Percentiles rank a stretch among this genome's conserved stretches.
phyloP scores from a whole-genome alignment of 2,888 invertebrate genomes.

The Polydrusus pterygomalis region DNA sequence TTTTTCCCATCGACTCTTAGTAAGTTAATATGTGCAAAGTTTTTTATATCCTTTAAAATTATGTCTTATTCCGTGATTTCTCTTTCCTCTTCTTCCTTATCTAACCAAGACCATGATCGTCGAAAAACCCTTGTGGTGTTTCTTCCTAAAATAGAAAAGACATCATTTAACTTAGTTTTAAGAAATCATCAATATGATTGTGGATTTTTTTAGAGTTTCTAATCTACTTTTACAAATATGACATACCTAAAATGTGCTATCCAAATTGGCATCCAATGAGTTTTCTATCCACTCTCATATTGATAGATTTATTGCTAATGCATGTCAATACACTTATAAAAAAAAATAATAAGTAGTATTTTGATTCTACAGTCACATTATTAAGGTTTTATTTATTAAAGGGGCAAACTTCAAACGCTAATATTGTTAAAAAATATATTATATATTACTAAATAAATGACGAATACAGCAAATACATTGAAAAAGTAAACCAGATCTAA shows the following conservation, averaged over 20 bases:
- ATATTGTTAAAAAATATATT: not conserved
- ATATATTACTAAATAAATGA: not conserved
- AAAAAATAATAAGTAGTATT: not conserved
- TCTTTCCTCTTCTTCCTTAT: not conserved
- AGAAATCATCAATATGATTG: conserved; percentile 65
- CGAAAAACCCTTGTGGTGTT: conserved; percentile 99
- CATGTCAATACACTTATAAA: not conserved
- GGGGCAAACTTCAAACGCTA: not conserved
- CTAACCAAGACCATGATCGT: conserved; percentile 98
- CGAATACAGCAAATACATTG: not conserved
- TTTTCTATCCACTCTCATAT: conserved; percentile 62
- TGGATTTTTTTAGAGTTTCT: conserved; percentile 61
- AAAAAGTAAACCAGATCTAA: not conserved
- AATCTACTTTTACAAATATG: conserved; percentile 46
- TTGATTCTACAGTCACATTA: not conserved
- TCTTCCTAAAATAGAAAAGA: conserved; percentile 91
- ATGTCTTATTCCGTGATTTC: not conserved
- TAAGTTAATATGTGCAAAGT: too few relatives aligned
- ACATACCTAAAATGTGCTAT: conserved; percentile 57
- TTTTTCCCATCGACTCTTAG: too few relatives aligned
- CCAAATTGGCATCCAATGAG: conserved; percentile 35
- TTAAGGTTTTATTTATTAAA: not conserved
- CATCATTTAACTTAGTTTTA: not conserved
- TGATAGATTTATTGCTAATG: conserved; percentile 51
- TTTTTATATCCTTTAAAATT: not conserved